Evolutionary conservation across 2,113 vertebrate genomes (phyloP), one percentile per base, ranked within the genome.

Genomic region (Chloropsis hardwickii): DNA sequence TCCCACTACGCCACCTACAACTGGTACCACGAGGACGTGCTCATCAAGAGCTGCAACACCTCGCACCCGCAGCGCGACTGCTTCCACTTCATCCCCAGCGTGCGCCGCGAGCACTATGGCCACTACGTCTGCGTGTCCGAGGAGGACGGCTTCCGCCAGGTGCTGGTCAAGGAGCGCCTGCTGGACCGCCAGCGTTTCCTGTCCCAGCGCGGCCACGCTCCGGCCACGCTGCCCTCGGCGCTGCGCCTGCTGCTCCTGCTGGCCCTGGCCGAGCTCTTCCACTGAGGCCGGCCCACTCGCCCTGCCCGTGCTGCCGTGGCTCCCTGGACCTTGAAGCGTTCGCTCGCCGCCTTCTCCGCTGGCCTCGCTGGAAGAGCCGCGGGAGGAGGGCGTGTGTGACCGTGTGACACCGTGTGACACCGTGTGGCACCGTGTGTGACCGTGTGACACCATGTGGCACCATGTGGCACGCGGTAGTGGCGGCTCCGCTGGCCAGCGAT

Each of bases 1-100:
- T 98, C 98, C 27, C 98, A 97, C 92, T 97, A 98, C 0, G 98
- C 98, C 95, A 97, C 96, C 78, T 98, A 98, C 92, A 97, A 92
- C 3, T 98, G 98, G 98, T 95, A 95, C 76, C 98, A 98, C 9
- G 94, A 97, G 21, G 9, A 97, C 76, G 94, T 47, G 2, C 94
- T 94, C 57, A 84, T 98, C 70, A 96, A 97, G 92, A 97, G 94
- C 58, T 98, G 98, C 31, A 97, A 97, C 87, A 85, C 97, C 2
- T 96, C 97, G 14, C 97, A 96, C 65, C 97, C 94, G 1, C 98
- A 96, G 86, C 92, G 21, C 25, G 79, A 96, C 88, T 98, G 98
- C 92, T 94, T 98, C 50, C 85, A 98, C 47, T 98, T 98, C 97
- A 98, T 98, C 28, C 96, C 97, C 88, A 97, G 96, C 19, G 96